Evolutionary conservation across 2,113 vertebrate species (phyloP).

Genomic region (Elachura formosa): DNA sequence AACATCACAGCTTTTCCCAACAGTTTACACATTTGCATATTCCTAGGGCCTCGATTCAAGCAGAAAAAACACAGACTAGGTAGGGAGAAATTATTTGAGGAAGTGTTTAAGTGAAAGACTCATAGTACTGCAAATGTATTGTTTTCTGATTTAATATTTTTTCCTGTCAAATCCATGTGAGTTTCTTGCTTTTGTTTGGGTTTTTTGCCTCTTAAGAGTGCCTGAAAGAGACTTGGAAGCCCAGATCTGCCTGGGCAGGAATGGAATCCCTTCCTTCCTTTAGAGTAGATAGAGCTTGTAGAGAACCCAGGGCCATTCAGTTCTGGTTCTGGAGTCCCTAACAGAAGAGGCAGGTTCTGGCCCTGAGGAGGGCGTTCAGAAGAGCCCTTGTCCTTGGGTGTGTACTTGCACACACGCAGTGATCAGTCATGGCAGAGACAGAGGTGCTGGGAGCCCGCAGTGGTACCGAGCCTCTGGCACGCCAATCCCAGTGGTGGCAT

Average conservation of each 20-base stretch:
- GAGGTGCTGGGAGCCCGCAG: not conserved
- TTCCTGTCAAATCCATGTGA: not conserved
- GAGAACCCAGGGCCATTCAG: not conserved
- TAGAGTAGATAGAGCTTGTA: accelerated
- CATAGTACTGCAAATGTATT: not conserved
- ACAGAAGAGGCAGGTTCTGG: not conserved
- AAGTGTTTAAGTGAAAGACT: not conserved
- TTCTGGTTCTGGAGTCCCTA: not conserved
- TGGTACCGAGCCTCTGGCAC: not conserved
- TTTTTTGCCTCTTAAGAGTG: not conserved
- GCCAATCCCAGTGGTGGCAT: not conserved
- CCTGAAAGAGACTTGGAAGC: not conserved
- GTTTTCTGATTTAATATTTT: not conserved
- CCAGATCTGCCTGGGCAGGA: not conserved
- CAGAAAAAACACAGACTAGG: not conserved
- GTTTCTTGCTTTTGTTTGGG: not conserved
- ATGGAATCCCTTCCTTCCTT: not conserved
- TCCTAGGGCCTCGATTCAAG: not conserved
- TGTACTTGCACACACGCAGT: not conserved
- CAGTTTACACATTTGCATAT: not conserved
- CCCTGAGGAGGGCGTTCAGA: not conserved
- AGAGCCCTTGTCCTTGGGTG: not conserved
- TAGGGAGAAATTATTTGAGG: not conserved
- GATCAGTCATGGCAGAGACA: not conserved
- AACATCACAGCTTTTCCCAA: constrained; percentile 13